A percentile compares a stretch with the other conserved stretches of the same genome.
Evolutionary conservation across 2,888 invertebrate genomes (phyloP).

Genomic region (Ophion slaviceki): DNA sequence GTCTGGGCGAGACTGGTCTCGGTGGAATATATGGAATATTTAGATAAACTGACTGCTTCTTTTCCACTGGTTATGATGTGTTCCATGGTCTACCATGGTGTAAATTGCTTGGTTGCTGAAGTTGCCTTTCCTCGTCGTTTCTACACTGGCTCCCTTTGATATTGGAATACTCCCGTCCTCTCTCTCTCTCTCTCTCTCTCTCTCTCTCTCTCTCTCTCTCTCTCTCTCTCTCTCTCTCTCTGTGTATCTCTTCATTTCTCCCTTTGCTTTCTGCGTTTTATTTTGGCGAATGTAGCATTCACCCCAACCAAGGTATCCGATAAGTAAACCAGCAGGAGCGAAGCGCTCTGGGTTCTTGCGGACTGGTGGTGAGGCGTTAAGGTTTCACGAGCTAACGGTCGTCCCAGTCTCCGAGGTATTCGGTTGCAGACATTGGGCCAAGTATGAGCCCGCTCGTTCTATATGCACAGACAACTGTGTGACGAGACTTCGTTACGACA

Average conservation of each 20-base stretch:
- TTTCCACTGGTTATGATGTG: conserved; percentile 37
- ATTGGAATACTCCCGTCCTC: not conserved
- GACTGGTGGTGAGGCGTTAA: conserved; percentile 71
- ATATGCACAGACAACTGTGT: conserved; percentile 81
- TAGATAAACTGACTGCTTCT: conserved; percentile 43
- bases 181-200: conserved; percentile 5
- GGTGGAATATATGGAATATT: conserved; percentile 63
- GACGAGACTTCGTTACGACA: conserved; percentile 80
- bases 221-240: conserved; percentile 12
- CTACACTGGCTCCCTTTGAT: not conserved
- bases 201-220: conserved; percentile 10
- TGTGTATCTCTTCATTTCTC: conserved; percentile 7
- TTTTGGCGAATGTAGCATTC: conserved; percentile 32
- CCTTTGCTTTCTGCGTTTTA: conserved; percentile 26
- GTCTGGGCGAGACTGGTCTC: conserved; percentile 57
- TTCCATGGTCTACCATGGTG: conserved; percentile 7
- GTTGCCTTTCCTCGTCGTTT: conserved; percentile 8
- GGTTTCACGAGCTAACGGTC: conserved; percentile 76
- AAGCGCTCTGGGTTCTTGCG: conserved; percentile 43
- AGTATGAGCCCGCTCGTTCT: conserved; percentile 72
- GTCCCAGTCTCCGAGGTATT: conserved; percentile 34
- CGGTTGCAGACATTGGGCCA: conserved; percentile 72
- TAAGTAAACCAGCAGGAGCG: conserved; percentile 57
- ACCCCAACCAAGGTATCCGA: conserved; percentile 57
- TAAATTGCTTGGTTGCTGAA: conserved; percentile 2